Evolutionary conservation across 2,888 invertebrate species (phyloP).

Genomic region (Siphlonurus alternatus): DNA sequence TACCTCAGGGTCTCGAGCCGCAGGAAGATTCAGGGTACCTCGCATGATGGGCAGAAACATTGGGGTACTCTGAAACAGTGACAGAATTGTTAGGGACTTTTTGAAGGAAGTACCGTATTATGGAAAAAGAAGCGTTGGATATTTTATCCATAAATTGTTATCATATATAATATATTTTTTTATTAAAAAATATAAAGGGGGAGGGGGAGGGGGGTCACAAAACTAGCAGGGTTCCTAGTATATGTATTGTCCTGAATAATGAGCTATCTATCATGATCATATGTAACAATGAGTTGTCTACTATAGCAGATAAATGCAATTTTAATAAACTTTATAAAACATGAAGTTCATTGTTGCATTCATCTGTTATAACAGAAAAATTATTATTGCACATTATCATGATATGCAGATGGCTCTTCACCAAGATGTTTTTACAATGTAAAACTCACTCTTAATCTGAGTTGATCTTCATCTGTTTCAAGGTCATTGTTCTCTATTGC

Average conservation of each 20-base stretch:
- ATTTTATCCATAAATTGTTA: background rate
- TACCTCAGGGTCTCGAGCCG: conserved; percentile 69
- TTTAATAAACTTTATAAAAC: no score
- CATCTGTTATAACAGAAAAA: no score
- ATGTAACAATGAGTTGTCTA: no score
- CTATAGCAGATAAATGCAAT: background rate
- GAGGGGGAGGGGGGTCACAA: no score
- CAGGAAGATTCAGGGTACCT: conserved; percentile 66
- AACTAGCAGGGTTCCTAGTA: no score
- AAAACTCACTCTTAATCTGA: conserved; percentile 41
- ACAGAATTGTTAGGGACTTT: background rate
- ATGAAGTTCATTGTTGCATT: no score
- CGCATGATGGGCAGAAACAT: conserved; percentile 87
- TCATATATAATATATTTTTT: background rate
- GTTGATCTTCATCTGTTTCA: conserved; percentile 59
- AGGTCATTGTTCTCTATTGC: conserved; percentile 39
- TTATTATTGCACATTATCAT: no score
- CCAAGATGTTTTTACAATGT: no score
- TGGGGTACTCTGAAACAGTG: conserved; percentile 53
- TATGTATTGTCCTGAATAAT: no score
- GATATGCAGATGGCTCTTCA: no score
- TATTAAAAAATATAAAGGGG: no score
- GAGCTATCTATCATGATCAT: no score
- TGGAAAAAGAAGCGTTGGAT: background rate
- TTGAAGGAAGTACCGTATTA: background rate